Base-by-base conservation (phyloP, 2,888 invertebrate species). In the Noctuana brunneofusca region DNA sequence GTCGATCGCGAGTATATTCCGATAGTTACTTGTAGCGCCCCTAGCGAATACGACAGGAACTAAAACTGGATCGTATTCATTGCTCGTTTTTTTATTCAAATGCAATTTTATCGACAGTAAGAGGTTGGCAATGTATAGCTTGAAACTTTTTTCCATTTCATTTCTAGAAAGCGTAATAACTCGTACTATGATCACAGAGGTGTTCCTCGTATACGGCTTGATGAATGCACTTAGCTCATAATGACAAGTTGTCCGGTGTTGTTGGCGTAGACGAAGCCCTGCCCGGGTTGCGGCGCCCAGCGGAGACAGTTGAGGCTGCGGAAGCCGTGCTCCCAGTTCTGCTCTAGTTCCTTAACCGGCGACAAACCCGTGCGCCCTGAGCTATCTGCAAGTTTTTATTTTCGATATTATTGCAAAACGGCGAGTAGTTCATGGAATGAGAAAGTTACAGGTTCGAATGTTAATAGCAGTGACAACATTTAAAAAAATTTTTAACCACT, bases 181-280 rank as follows among this genome's bases (percentile, higher is more conserved):
- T 38, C 14, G 14, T 12, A 9, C 0, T 16, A 27, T n/a, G 50
- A 1, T 2, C 14, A 50, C 1, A 14, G 16, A 5, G 18, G 3
- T 18, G 5, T 20, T 9, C 14, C 32, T 30, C 16, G 3, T 30
- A 18, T 27, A 8, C 14, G 12, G 14, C 12, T 5, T 54, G 22
- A 38, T 50, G 6, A 6, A 24, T 22, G 46, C 46, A 73, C 72
- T 87, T 92, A 93, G 72, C 93, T 93, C 80, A 96, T 92, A 72
- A 96, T 93, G 75, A 94, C 94, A 67, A 97, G 92, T 75, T 96
- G 95, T 58, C 97, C 97, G 16, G 95, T 95, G 80, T 96, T 97
- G 69, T 97, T 97, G 20, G 96, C 97, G 83, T 96, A 97, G 55
- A 96, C 95, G 63, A 97, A 92, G 1, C 97, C 97, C 78, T 96